A percentile compares a stretch with the other conserved stretches of the same genome.
phyloP scores from a whole-genome alignment of 2,113 vertebrate species.

The Neolamprologus brichardi region DNA sequence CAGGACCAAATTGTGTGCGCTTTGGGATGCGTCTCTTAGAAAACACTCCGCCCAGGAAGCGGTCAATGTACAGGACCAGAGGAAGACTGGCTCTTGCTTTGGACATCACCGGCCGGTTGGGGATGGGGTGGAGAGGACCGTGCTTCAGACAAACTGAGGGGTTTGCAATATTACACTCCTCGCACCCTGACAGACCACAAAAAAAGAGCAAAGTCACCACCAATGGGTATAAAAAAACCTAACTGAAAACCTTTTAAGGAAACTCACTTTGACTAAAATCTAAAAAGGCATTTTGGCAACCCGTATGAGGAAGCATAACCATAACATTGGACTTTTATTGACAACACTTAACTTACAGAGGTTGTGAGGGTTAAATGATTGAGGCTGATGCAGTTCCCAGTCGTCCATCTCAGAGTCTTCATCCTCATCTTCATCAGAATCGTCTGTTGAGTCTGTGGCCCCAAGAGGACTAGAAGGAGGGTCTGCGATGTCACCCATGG shows the following conservation, averaged over 20 bases:
- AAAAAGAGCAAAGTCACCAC: background rate
- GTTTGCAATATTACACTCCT: slow-evolving; percentile 89
- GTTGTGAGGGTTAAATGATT: slow-evolving; percentile 87
- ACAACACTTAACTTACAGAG: slow-evolving; percentile 79
- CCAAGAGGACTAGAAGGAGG: slow-evolving; percentile 78
- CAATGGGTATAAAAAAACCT: background rate
- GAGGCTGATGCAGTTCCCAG: slow-evolving; percentile 84
- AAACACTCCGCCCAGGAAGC: slow-evolving; percentile 90
- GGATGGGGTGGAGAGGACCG: slow-evolving; percentile 88
- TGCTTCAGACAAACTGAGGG: slow-evolving; percentile 85
- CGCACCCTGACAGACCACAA: slow-evolving; percentile 80
- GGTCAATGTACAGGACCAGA: slow-evolving; percentile 88
- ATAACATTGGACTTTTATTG: background rate
- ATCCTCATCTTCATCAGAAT: slow-evolving; percentile 89
- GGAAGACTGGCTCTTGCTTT: slow-evolving; percentile 91
- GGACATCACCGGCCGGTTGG: slow-evolving; percentile 89
- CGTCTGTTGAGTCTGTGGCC: slow-evolving; percentile 83
- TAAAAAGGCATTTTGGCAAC: background rate
- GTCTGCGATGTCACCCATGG: slow-evolving; percentile 78
- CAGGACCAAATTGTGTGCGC: slow-evolving; percentile 92
- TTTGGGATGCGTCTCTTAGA: slow-evolving; percentile 95
- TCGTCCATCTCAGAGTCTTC: slow-evolving; percentile 92
- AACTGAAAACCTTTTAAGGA: background rate
- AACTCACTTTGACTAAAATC: background rate
- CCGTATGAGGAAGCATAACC: background rate